Evolutionary conservation across 1,140 invertebrate genomes (phyloP), one percentile per base, ranked within the genome.

Genomic region (Drosophila nebulosa): DNA sequence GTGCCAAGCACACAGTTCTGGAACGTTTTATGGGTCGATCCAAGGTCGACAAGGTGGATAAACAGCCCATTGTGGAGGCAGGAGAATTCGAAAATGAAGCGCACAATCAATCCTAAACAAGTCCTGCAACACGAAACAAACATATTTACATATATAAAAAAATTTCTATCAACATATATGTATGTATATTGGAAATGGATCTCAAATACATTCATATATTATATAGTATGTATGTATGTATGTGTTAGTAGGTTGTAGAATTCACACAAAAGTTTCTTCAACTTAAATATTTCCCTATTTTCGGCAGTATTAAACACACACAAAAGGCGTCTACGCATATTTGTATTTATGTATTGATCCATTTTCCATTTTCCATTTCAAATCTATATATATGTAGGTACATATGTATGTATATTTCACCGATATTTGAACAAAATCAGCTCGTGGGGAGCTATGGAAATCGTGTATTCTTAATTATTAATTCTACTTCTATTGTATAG

Each of bases 31-130:
- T 89, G 46, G 89, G 89, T 5, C 78, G 90, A 26, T 84, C 69
- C 27, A 85, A 85, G 39, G 9, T 57, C 27, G 74, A 89, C 5
- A 46, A 46, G 21, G 39, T 46, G 0, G 90, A 91, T 51, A 91
- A 90, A 57, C 88, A 86, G 14, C 76, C 90, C 5, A 90, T 91
- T 52, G 86, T 90, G 0, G 84, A 90, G 51, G 88, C 89, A 36
- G 73, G 85, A 4, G 77, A 79, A 22, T 71, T 83, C 24, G 81
- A 88, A 3, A 58, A 64, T 24, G 66, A 68, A 2, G 78, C 70
- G 35, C 36, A 61, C 10, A 21, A 32, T 24, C 42, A 88, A 68
- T 74, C 81, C 67, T 70, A 67, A 75, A 46, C 64, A 81, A 18
- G 12, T 21, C 7, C 16, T 21, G 39, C 4, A 42, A 30, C 12